Evolutionary conservation across 2,888 invertebrate genomes (phyloP), one percentile per base, ranked within the genome.

Genomic region (Lithophane leautieri): DNA sequence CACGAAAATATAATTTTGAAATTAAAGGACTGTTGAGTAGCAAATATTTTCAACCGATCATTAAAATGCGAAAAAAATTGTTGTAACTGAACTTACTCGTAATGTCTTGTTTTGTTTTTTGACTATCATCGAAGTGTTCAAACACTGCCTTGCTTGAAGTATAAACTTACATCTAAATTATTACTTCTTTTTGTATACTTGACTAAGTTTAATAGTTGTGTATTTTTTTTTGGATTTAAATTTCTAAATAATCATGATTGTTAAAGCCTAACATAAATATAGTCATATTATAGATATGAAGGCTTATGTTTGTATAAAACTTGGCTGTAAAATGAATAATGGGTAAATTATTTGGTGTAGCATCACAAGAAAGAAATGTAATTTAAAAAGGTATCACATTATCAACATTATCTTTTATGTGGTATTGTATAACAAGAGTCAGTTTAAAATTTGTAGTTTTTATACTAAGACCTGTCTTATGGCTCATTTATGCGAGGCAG

Each of bases 161-260:
- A 44, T 73, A 40, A 78, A 61, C 40, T 70, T 76, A 63, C 65
- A 40, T 77, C 54, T 66, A 73, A 82, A 76, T 76, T 81, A 78
- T 85, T 83, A 72, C 69, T 76, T 79, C 40, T 80, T 81, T 78
- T 78, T 80, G 58, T 85, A 76, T 78, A 72, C 75, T 70, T 78
- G 66, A 67, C 40, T 70, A 83, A 78, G 63, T 70, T 72, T 82
- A 65, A 61, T 61, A 63, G 61, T 76, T 78, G 79, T 85, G 79
- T 87, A 79, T 79, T 86, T 84, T 88, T 79, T 84, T 70, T 89
- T 90, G 85, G 85, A 89, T 88, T 90, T 90, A 86, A 87, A n/a
- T n/a, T n/a, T n/a, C 85, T 73, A 79, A 73, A 81, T 61, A 54
- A 70, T 73, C 56, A 58, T 72, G 42, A 58, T 70, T 70, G 16